Conservation (phyloP, 2,888 invertebrate genomes). For the Eumacrocentrus americanus region DNA sequence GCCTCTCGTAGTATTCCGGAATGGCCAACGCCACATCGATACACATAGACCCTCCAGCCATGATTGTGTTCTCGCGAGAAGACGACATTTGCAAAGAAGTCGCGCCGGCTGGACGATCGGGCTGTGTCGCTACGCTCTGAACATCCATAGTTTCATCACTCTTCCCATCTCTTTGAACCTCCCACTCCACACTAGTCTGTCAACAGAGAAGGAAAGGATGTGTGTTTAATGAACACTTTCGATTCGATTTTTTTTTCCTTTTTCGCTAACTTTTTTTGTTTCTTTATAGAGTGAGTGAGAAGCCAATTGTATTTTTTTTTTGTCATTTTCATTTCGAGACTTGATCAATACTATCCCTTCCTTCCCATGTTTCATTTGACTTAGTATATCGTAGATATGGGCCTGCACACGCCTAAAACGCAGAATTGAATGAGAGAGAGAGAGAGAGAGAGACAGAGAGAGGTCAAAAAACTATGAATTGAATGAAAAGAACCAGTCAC, state of each 20-base stretch:
- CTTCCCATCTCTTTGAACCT: conserved; percentile 61
- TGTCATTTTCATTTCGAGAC: conserved; percentile 10
- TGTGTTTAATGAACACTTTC: conserved; percentile 57
- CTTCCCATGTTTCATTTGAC: conserved; percentile 31
- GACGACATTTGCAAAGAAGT: conserved; percentile 44
- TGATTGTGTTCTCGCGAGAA: conserved; percentile 48
- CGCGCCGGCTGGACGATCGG: conserved; percentile 47
- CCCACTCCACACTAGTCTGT: conserved; percentile 67
- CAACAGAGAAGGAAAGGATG: conserved; percentile 74
- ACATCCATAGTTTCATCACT: conserved; percentile 59
- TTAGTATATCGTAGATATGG: neutral
- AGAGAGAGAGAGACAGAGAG: conserved; percentile 17
- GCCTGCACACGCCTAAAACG: neutral
- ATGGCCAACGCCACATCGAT: conserved; percentile 44
- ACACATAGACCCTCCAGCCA: conserved; percentile 49
- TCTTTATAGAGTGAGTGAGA: neutral
- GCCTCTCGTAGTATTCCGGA: conserved; percentile 33
- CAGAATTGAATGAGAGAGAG: neutral
- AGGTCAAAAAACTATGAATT: conserved; percentile 35
- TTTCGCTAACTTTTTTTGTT: conserved; percentile 20
- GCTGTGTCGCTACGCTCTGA: conserved; percentile 45
- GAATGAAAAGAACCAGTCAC: conserved; percentile 14
- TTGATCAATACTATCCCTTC: conserved; percentile 35
- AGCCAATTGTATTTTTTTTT: neutral
- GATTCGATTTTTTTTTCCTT: conserved; percentile 37